phyloP scores from a whole-genome alignment of 2,888 invertebrate genomes.

The Pollenia griseotomentosa region DNA sequence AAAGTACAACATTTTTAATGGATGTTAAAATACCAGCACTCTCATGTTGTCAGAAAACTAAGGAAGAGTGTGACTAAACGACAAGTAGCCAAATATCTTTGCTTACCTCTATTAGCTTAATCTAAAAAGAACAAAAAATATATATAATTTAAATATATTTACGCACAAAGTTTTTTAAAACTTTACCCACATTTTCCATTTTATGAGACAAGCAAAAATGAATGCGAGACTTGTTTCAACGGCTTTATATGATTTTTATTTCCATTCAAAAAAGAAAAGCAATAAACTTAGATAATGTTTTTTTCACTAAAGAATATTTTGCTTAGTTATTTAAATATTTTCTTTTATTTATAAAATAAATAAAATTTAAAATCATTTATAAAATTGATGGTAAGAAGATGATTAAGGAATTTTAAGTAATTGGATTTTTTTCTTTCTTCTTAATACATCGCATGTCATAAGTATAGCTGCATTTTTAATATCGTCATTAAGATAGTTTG shows the following conservation, averaged over 20 bases:
- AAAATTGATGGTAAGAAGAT: too few species aligned
- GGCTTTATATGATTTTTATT: neutral
- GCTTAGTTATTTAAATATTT: too few species aligned
- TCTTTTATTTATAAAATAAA: too few species aligned
- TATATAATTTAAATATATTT: neutral
- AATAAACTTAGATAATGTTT: too few species aligned
- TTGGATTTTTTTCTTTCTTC: too few species aligned
- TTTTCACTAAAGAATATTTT: too few species aligned
- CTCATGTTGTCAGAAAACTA: neutral
- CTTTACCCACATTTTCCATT: neutral
- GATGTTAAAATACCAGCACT: slow-evolving; percentile 9
- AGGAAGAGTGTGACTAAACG: neutral
- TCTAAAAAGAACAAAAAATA: neutral
- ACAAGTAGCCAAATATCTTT: neutral
- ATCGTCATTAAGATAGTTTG: too few species aligned
- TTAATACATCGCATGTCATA: too few species aligned
- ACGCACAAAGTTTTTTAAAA: neutral
- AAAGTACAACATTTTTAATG: slow-evolving; percentile 41
- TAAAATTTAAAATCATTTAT: too few species aligned
- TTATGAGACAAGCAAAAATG: neutral
- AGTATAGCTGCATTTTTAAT: too few species aligned
- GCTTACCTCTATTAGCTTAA: neutral
- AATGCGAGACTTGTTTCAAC: neutral
- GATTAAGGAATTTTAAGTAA: too few species aligned
- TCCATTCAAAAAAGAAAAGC: neutral